phyloP scores from a whole-genome alignment of 1,140 invertebrate genomes.

The Leptinotarsa lineolata region DNA sequence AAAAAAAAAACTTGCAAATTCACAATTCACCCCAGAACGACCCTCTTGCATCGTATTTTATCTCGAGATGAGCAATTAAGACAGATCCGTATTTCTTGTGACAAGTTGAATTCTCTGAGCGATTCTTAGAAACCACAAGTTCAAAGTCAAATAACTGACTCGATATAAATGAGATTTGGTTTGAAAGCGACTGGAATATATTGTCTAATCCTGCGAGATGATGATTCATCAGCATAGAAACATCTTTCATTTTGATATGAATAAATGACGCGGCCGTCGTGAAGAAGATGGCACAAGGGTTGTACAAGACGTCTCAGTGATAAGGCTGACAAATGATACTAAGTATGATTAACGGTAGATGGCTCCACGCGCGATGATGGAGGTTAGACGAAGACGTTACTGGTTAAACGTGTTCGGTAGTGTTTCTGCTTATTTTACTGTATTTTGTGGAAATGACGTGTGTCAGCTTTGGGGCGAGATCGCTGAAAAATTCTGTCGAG shows the following conservation, averaged over 20 bases:
- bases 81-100: not conserved
- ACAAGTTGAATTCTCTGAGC: not conserved
- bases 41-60: not conserved
- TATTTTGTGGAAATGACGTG: not conserved
- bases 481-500: not conserved
- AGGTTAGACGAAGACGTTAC: conserved; percentile 6
- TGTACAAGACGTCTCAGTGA: conserved; percentile 34
- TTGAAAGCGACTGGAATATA: conserved; percentile 29
- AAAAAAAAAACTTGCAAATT: conserved; percentile 19
- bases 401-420: conserved; percentile 4
- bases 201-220: conserved; percentile 22
- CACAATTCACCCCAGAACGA: not conserved
- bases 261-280: conserved; percentile 32
- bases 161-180: conserved; percentile 27
- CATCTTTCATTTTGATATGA: conserved; percentile 26
- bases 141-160: conserved; percentile 3
- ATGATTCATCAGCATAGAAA: conserved; percentile 24
- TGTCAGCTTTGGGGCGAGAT: conserved; percentile 11
- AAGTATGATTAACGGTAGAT: conserved; percentile 36
- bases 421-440: conserved; percentile 12
- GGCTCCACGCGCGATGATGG: not conserved
- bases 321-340: conserved; percentile 41
- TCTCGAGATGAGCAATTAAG: not conserved
- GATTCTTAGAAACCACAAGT: conserved; percentile 14
- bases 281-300: conserved; percentile 33